Percentiles rank a stretch among this genome's conserved stretches.
Conservation (phyloP, 2,113 vertebrate genomes). For the Prolemur simus region DNA sequence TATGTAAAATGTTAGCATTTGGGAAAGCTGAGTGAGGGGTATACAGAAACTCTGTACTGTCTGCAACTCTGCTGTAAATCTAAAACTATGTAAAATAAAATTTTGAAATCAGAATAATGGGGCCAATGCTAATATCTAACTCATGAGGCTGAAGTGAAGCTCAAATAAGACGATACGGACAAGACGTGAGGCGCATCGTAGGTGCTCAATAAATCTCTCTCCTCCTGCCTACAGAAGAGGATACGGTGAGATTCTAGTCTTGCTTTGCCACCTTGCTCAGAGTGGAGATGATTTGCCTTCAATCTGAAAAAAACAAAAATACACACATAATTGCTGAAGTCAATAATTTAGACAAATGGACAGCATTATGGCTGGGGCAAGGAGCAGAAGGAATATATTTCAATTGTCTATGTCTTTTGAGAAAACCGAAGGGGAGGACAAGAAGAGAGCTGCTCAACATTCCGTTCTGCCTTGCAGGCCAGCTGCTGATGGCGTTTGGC, state of each 20-base stretch:
- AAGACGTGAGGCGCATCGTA: rapidly evolving
- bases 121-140: not conserved
- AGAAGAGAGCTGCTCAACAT: slow-evolving; percentile 71
- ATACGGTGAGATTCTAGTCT: not conserved
- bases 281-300: slow-evolving; percentile 49
- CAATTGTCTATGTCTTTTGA: slow-evolving; percentile 72
- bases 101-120: not conserved
- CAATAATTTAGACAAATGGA: slow-evolving; percentile 80
- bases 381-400: slow-evolving; percentile 63
- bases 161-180: rapidly evolving
- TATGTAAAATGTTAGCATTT: not conserved
- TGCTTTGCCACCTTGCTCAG: slow-evolving; percentile 4
- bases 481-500: slow-evolving; percentile 79
- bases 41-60: rapidly evolving
- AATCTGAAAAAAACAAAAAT: slow-evolving; percentile 6
- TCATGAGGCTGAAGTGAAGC: rapidly evolving
- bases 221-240: slow-evolving; percentile 3
- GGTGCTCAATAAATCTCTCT: not conserved
- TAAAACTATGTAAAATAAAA: not conserved
- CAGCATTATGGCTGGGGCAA: slow-evolving; percentile 68
- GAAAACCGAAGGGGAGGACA: slow-evolving; percentile 61
- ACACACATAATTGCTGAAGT: slow-evolving; percentile 73
- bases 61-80: not conserved
- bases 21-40: not conserved
- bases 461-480: slow-evolving; percentile 78